Evolutionary conservation across 2,113 vertebrate genomes (phyloP).

Genomic region (Baryphthengus martii): DNA sequence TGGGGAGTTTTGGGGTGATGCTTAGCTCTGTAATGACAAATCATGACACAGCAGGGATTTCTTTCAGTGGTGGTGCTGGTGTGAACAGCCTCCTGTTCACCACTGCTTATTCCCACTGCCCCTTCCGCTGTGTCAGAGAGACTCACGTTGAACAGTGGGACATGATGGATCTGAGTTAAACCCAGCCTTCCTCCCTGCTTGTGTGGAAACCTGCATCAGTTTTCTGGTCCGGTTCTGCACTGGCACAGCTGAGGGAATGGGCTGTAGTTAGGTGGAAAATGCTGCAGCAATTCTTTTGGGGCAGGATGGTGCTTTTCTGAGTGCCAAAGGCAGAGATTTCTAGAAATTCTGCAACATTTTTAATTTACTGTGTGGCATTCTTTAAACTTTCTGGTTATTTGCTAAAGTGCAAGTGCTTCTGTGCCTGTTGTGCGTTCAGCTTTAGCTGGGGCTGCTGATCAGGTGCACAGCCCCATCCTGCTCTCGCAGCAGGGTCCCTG

Average conservation of each 20-base stretch:
- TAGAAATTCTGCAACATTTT: not conserved
- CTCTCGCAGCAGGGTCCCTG: not conserved
- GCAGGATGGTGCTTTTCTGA: not conserved
- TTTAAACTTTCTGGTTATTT: not conserved
- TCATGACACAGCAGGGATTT: not conserved
- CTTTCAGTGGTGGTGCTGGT: not conserved
- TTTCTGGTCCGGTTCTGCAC: not conserved
- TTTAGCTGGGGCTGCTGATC: not conserved
- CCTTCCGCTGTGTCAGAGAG: not conserved
- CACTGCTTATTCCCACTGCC: not conserved
- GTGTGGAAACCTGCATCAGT: not conserved
- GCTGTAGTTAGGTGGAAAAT: rapidly evolving
- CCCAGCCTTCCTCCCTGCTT: not conserved
- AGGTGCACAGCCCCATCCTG: no score
- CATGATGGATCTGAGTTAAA: not conserved
- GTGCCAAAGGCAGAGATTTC: not conserved
- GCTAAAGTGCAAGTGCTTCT: not conserved
- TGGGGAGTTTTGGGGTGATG: not conserved
- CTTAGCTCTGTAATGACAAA: not conserved
- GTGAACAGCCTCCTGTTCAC: not conserved
- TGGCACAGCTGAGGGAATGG: not conserved
- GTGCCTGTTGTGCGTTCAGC: not conserved
- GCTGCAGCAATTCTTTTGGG: not conserved
- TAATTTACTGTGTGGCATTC: not conserved
- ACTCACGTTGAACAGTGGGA: not conserved